These are phyloP conservation scores for Cyclophora albipunctata DNA, from an alignment of 2,888 invertebrate species.

Conservation along the genomic window DNA sequence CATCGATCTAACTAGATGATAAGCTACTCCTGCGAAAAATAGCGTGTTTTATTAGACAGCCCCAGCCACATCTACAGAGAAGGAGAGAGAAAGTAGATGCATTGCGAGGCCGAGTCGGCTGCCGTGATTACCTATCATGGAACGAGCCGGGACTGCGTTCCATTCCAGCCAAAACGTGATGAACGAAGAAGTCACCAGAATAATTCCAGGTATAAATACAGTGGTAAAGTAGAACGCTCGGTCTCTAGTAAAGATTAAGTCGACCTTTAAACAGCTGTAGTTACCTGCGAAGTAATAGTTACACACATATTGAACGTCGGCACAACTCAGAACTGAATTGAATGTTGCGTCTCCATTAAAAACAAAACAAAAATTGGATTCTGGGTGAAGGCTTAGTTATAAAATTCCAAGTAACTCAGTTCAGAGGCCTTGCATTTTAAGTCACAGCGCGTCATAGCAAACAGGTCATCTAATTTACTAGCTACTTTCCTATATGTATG, in stretches of 20 bases:
- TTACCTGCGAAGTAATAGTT: slow-evolving; percentile 78
- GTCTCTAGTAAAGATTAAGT: slow-evolving; percentile 90
- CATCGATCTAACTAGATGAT: slow-evolving; percentile 31
- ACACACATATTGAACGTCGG: too few species aligned
- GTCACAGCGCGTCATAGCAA: slow-evolving; percentile 45
- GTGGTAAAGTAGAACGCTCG: slow-evolving; percentile 93
- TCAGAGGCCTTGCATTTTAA: slow-evolving; percentile 70
- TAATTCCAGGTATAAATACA: slow-evolving; percentile 92
- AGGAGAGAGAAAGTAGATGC: slow-evolving; percentile 39
- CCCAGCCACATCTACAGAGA: slow-evolving; percentile 56
- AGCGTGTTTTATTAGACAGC: slow-evolving; percentile 64
- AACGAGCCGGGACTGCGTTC: slow-evolving; percentile 92
- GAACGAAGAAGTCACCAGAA: slow-evolving; percentile 89
- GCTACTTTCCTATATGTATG: slow-evolving; percentile 66
- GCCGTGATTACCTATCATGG: slow-evolving; percentile 86
- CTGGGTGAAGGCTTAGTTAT: slow-evolving; percentile 35
- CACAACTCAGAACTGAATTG: not conserved
- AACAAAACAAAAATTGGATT: slow-evolving; percentile 29
- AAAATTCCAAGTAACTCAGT: slow-evolving; percentile 73
- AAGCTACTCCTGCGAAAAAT: slow-evolving; percentile 40
- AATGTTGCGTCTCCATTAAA: slow-evolving; percentile 28
- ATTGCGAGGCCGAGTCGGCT: slow-evolving; percentile 59
- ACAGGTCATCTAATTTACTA: slow-evolving; percentile 42
- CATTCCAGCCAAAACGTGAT: slow-evolving; percentile 94
- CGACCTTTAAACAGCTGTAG: slow-evolving; percentile 92